Evolutionary conservation across 2,888 invertebrate genomes (phyloP).

Genomic region (Masnerella sp.): DNA sequence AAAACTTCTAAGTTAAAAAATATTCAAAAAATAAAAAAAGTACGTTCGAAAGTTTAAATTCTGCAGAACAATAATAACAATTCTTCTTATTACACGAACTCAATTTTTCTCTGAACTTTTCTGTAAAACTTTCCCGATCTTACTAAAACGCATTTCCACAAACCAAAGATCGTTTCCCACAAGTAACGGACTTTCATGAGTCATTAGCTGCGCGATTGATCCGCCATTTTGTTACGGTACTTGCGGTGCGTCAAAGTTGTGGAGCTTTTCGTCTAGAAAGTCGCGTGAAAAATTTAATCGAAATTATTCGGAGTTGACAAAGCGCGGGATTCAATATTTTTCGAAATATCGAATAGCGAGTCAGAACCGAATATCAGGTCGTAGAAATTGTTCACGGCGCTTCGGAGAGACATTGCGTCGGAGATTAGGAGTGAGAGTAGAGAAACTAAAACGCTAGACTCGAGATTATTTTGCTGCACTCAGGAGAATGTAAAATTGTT

Average conservation of each 20-base stretch:
- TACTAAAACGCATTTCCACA: too few relatives aligned
- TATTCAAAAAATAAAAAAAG: too few relatives aligned
- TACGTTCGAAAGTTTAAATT: too few relatives aligned
- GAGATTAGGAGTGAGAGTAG: conserved; percentile 22
- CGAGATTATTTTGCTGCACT: conserved; percentile 46
- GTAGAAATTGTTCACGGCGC: conserved; percentile 14
- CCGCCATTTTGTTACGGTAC: conserved; percentile 12
- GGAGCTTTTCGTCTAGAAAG: conserved; percentile 4
- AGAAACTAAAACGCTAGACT: conserved; percentile 24
- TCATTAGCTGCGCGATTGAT: conserved; percentile 12
- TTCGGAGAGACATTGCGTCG: conserved; percentile 2
- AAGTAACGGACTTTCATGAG: too few relatives aligned
- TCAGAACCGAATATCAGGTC: conserved; percentile 1
- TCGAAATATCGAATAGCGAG: conserved; percentile 31
- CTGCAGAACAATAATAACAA: too few relatives aligned
- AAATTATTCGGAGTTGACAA: conserved; percentile 16
- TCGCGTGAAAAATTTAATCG: conserved; percentile 24
- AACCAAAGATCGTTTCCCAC: too few relatives aligned
- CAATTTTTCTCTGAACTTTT: too few relatives aligned
- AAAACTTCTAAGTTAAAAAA: too few relatives aligned
- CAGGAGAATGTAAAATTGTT: conserved; percentile 38
- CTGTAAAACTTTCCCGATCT: too few relatives aligned
- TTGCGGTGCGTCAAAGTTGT: conserved; percentile 13
- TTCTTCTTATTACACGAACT: too few relatives aligned
- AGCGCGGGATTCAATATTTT: conserved; percentile 32